These are phyloP conservation scores for Oxycera nigricornis DNA, from an alignment of 2,888 invertebrate species.

Conservation along the genomic window DNA sequence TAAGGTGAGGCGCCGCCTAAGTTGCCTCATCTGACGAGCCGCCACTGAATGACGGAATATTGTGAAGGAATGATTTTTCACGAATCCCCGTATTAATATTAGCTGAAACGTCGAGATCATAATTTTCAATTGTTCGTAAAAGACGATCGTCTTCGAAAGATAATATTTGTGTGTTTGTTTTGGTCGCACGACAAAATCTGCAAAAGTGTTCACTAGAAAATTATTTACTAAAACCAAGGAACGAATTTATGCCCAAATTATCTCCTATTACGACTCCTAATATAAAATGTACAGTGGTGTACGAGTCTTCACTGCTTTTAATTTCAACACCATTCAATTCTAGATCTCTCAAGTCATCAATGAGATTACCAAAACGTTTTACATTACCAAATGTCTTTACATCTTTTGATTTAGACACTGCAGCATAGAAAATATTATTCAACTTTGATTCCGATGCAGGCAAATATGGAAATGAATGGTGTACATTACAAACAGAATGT, in stretches of 20 bases:
- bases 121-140: conserved; percentile 48
- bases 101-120: conserved; percentile 43
- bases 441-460: conserved; percentile 15
- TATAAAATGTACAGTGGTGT: conserved; percentile 41
- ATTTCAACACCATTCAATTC: conserved; percentile 49
- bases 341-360: conserved; percentile 49
- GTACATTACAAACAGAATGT: background rate
- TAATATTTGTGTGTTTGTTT: conserved; percentile 44
- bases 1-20: too few species aligned
- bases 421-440: conserved; percentile 51
- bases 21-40: too few species aligned
- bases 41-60: too few species aligned
- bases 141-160: conserved; percentile 42
- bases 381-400: conserved; percentile 49
- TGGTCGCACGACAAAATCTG: conserved; percentile 39
- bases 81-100: conserved; percentile 47
- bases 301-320: conserved; percentile 32
- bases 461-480: background rate
- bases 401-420: conserved; percentile 49
- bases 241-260: conserved; percentile 38
- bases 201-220: conserved; percentile 50
- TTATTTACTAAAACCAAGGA: conserved; percentile 46
- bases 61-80: too few species aligned
- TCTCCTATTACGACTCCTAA: conserved; percentile 46
- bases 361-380: conserved; percentile 49